These are phyloP conservation scores for Tadarida brasiliensis DNA, from an alignment of 2,797 vertebrate species.

Conservation along the genomic window DNA sequence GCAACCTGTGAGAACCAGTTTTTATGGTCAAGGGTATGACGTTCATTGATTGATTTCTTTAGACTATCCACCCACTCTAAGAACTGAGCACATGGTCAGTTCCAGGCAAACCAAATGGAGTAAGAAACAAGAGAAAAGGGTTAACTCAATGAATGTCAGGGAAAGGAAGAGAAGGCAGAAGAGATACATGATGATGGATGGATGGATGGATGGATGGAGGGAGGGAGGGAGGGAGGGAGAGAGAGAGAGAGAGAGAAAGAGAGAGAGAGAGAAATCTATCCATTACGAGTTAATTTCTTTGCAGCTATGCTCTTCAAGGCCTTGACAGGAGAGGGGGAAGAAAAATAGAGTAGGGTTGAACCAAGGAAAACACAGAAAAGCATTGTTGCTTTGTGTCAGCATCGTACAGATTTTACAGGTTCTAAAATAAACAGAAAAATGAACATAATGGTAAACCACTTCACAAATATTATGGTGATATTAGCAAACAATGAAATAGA, in stretches of 20 bases:
- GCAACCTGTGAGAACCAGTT: not conserved
- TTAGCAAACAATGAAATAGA: slow-evolving; percentile 78
- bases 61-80: not conserved
- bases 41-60: not conserved
- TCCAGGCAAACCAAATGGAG: not conserved
- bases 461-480: slow-evolving; percentile 76
- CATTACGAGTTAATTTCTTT: not conserved
- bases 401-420: not conserved
- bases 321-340: not conserved
- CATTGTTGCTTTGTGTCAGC: not conserved
- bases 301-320: not conserved
- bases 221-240: not conserved
- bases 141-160: not conserved
- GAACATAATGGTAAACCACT: slow-evolving; percentile 55
- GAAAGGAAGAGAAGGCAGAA: not conserved
- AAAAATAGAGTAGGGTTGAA: not conserved
- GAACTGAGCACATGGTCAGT: not conserved
- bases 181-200: not conserved
- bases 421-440: slow-evolving; percentile 73
- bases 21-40: not conserved
- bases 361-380: not conserved
- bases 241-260: not conserved
- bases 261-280: not conserved
- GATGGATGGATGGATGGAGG: not conserved
- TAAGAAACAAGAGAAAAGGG: not conserved